These are phyloP conservation scores for Coenobita brevimanus DNA, from an alignment of 1,140 invertebrate genomes.

Conservation along the genomic window DNA sequence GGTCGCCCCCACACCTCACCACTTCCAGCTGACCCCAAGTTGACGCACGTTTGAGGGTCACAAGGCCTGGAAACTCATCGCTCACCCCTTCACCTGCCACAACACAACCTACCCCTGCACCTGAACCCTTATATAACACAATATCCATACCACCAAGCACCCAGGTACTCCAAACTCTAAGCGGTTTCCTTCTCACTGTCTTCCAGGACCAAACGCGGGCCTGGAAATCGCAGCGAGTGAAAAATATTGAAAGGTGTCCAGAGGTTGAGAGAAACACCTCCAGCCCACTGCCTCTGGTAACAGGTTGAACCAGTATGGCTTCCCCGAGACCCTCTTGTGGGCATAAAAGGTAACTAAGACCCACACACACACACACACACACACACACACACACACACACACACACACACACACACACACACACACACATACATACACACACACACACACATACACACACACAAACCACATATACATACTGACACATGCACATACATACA, in stretches of 20 bases:
- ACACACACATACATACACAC: background rate
- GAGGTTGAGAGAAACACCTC: background rate
- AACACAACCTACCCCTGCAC: too few species aligned
- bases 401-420: background rate
- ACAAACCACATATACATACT: background rate
- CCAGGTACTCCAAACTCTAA: too few species aligned
- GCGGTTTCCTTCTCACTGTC: too few species aligned
- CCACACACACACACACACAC: too few species aligned
- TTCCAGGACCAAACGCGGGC: background rate
- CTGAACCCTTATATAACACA: too few species aligned
- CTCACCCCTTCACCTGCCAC: too few species aligned
- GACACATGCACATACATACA: background rate
- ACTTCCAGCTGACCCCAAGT: background rate
- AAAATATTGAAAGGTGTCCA: background rate
- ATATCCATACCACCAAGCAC: too few species aligned
- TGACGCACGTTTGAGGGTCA: too few species aligned
- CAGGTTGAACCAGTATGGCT: constrained; percentile 45
- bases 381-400: background rate
- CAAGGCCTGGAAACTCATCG: too few species aligned
- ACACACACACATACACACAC: background rate
- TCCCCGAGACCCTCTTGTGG: constrained; percentile 1
- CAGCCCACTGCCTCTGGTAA: constrained; percentile 26
- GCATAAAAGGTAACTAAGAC: constrained; percentile 30
- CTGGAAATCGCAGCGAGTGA: background rate
- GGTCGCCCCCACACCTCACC: background rate